Base-by-base conservation (phyloP, 2,888 invertebrate species). In the Ecliptopera silaceata region DNA sequence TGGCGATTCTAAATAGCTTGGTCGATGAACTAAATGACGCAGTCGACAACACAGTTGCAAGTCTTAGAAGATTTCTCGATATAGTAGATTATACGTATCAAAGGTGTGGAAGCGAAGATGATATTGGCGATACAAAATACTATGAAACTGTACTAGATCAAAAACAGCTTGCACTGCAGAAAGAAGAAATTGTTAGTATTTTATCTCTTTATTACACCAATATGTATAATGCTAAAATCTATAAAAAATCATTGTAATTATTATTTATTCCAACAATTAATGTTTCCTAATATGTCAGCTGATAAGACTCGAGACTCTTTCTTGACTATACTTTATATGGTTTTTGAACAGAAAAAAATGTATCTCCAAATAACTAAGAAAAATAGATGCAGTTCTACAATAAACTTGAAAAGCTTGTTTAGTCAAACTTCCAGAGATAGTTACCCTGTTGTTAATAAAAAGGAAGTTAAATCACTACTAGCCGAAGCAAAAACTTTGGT, bases 141-240 rank as follows among this genome's bases (percentile, higher is more conserved):
- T 77, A 70, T 42, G 67, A 50, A 13, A 85, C 84, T 0, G 84
- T 85, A 8, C 68, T 88, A 26, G 88, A 88, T 56, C 63, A 63
- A 10, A 86, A 82, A 57, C 84, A 83, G 44, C 32, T 79, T 20
- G 61, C 66, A 2, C 64, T 88, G 29, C 86, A 85, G 54, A 85
- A 69, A 44, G 81, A 86, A 22, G 85, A 86, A 69, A 77, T 86
- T 39, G 88, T 87, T 66, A 78, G 76, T 57, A 6, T 10, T 15
- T 31, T 31, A 11, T n/a, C 3, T 3, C 8, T 2, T 34, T 1
- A 12, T n/a, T 31, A 31, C 31, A 31, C 6, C 2, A 8, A 26
- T 6, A 26, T 0, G 8, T 26, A 26, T 8, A 4, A 26, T 8
- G 26, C 26, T 26, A 8, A 26, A 8, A 26, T 6, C n/a, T n/a